Percentiles rank a stretch among this genome's conserved stretches.
Evolutionary conservation across 2,797 vertebrate genomes (phyloP).

Genomic region (Gallinago solitaria): DNA sequence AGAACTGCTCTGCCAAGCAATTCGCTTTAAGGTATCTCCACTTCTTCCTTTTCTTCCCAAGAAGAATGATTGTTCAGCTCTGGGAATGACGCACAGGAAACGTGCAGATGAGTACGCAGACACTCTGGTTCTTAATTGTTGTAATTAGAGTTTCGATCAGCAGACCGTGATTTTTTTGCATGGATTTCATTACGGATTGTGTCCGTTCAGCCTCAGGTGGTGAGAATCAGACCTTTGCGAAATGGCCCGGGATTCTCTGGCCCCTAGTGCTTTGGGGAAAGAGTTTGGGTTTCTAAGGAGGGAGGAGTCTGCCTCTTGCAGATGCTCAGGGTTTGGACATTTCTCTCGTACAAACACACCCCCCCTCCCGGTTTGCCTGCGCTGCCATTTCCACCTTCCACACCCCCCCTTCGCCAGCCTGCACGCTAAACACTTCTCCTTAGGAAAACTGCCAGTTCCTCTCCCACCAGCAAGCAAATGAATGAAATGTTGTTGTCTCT

Average conservation of each 20-base stretch:
- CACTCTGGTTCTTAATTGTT: background rate
- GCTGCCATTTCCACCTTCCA: slow-evolving; percentile 31
- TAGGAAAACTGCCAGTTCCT: slow-evolving; percentile 36
- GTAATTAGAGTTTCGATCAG: slow-evolving; percentile 5
- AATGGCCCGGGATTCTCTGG: background rate
- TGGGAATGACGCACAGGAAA: background rate
- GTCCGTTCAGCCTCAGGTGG: background rate
- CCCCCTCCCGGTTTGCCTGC: background rate
- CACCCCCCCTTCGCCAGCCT: background rate
- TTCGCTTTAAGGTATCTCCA: slow-evolving; percentile 18
- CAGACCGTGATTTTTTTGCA: background rate
- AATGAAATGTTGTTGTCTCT: slow-evolving; percentile 34
- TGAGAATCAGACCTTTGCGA: background rate
- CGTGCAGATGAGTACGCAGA: background rate
- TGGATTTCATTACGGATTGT: background rate
- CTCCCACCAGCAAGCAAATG: background rate
- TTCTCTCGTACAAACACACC: background rate
- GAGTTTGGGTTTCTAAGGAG: background rate
- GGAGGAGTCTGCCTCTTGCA: background rate
- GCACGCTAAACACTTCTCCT: slow-evolving; percentile 19
- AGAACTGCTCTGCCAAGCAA: background rate
- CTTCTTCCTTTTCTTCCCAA: background rate
- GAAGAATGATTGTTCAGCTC: slow-evolving; percentile 4
- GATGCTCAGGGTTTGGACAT: background rate
- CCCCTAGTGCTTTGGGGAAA: background rate